These are phyloP conservation scores for Amphimallon solstitiale DNA, from an alignment of 2,888 invertebrate genomes.

Conservation along the genomic window DNA sequence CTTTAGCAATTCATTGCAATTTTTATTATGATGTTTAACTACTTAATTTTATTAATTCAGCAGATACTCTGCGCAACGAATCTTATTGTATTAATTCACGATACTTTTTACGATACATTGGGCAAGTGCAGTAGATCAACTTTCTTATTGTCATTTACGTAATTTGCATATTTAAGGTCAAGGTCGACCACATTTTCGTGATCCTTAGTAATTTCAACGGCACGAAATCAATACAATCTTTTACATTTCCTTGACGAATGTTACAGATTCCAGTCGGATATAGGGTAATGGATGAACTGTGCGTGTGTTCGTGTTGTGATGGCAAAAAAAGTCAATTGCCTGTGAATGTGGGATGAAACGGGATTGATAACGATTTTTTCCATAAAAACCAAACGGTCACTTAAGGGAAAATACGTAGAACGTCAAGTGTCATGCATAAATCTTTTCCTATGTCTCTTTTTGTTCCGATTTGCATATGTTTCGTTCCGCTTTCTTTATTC, in stretches of 20 bases:
- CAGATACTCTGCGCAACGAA: no score
- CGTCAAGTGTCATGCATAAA: conserved; percentile 17
- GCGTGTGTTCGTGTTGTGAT: neutral
- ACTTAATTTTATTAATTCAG: no score
- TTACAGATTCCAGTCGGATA: conserved; percentile 5
- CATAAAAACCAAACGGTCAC: conserved; percentile 27
- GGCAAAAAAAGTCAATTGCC: conserved; percentile 26
- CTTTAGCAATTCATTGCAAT: no score
- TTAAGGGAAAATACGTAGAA: conserved; percentile 21
- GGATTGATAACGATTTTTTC: conserved; percentile 25
- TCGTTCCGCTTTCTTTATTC: no score
- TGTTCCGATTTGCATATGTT: conserved; percentile 23
- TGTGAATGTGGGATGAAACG: conserved; percentile 27
- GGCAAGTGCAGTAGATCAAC: no score
- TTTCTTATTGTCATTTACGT: neutral
- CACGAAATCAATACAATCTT: conserved; percentile 22
- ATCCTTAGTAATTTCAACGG: neutral
- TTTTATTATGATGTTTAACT: no score
- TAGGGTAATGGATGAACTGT: neutral
- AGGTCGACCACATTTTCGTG: neutral
- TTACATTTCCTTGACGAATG: conserved; percentile 6
- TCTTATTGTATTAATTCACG: no score
- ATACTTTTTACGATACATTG: no score
- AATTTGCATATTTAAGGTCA: conserved; percentile 22
- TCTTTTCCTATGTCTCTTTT: conserved; percentile 22